Percentiles rank a stretch among this genome's conserved stretches.
Evolutionary conservation across 2,888 invertebrate genomes (phyloP).

Genomic region (Epiblema foenella): DNA sequence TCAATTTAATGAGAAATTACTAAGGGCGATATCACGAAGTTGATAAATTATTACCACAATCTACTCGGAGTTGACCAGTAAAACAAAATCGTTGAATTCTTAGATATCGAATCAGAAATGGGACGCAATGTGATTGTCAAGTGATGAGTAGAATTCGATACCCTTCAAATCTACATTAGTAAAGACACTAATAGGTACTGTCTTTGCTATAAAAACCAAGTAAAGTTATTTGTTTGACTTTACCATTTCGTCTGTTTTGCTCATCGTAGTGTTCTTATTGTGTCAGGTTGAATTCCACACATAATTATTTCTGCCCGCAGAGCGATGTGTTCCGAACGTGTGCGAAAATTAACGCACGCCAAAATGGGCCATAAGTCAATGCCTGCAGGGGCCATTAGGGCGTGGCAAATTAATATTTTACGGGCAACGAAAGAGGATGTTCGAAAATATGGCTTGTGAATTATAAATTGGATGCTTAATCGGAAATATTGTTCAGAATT

Average conservation of each 20-base stretch:
- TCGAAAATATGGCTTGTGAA: constrained; percentile 38
- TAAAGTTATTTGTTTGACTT: neutral
- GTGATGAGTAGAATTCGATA: too few species aligned
- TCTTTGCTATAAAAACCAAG: too few species aligned
- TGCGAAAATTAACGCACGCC: constrained; percentile 68
- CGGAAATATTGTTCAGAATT: constrained; percentile 19
- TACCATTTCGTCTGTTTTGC: constrained; percentile 5
- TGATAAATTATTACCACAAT: too few species aligned
- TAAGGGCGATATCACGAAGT: too few species aligned
- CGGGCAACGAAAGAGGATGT: constrained; percentile 27
- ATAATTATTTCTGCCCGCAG: constrained; percentile 79
- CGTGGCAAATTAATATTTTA: constrained; percentile 42
- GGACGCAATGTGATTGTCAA: too few species aligned
- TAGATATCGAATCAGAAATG: too few species aligned
- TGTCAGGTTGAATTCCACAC: constrained; percentile 75
- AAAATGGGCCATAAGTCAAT: constrained; percentile 61
- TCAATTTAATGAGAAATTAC: too few species aligned
- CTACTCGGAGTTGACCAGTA: too few species aligned
- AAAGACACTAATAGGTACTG: too few species aligned
- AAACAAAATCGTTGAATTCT: too few species aligned
- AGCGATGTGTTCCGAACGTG: constrained; percentile 67
- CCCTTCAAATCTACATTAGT: too few species aligned
- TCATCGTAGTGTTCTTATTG: constrained; percentile 53
- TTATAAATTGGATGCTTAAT: constrained; percentile 42
- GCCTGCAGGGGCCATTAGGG: constrained; percentile 24